Percentiles rank a stretch among this genome's conserved stretches.
These are phyloP conservation scores for Anneissia japonica DNA, from an alignment of 35 echinoderm and acorn worm genomes.

Conservation along the genomic window DNA sequence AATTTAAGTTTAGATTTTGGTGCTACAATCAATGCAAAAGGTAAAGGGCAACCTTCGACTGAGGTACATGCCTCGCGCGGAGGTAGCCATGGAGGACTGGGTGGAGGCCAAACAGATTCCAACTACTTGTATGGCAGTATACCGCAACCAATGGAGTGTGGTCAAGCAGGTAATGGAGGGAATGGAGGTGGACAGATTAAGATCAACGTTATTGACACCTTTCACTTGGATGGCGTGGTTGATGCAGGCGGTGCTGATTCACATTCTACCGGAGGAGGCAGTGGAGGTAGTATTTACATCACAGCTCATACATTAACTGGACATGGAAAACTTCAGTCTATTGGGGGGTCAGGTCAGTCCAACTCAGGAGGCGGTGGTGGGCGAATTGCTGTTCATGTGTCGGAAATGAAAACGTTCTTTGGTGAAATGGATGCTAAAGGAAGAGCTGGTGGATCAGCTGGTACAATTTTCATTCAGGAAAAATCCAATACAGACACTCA, in stretches of 20 bases:
- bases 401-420: neutral
- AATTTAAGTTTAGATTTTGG: constrained; percentile 43
- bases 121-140: constrained; percentile 45
- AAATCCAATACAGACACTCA: neutral
- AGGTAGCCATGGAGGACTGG: constrained; percentile 56
- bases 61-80: constrained; percentile 6
- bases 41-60: constrained; percentile 25
- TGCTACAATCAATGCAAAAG: constrained; percentile 42
- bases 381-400: constrained; percentile 49
- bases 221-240: constrained; percentile 50
- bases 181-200: constrained; percentile 64
- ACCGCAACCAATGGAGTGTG: constrained; percentile 45
- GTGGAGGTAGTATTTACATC: constrained; percentile 10
- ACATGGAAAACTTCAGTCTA: neutral
- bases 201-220: constrained; percentile 14
- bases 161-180: constrained; percentile 22
- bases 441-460: constrained; percentile 46
- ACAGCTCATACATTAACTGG: neutral
- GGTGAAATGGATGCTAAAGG: constrained; percentile 45
- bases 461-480: constrained; percentile 37
- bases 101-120: constrained; percentile 18
- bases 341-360: neutral
- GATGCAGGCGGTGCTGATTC: constrained; percentile 36
- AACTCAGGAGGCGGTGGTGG: constrained; percentile 58
- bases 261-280: constrained; percentile 10